Evolutionary conservation across 2,113 vertebrate genomes (phyloP).

Genomic region (Laticauda laticaudata): DNA sequence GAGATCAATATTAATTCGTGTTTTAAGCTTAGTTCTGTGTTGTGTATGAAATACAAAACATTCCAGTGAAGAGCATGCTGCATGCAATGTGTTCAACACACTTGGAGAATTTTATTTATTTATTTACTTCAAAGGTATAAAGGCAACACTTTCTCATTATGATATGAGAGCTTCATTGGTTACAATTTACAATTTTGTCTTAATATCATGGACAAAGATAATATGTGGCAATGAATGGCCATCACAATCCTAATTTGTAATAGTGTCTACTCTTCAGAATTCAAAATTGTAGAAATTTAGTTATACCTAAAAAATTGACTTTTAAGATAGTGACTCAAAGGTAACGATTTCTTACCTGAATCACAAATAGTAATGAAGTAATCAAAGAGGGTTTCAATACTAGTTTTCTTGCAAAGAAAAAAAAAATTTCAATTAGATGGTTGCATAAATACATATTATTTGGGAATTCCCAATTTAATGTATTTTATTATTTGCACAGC

Average conservation of each 20-base stretch:
- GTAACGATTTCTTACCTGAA: neutral
- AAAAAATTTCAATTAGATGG: neutral
- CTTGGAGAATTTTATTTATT: neutral
- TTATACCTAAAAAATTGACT: slow-evolving; percentile 19
- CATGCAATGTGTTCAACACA: slow-evolving; percentile 4
- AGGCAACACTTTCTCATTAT: slow-evolving; percentile 15
- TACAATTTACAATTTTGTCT: neutral
- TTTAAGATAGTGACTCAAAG: slow-evolving; percentile 13
- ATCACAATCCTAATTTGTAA: slow-evolving; percentile 11
- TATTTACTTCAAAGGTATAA: neutral
- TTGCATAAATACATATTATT: neutral
- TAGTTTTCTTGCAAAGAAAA: neutral
- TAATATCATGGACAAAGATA: neutral
- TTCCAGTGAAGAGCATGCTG: neutral
- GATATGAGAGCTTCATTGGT: slow-evolving; percentile 28
- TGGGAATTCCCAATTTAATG: neutral
- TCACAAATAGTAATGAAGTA: neutral
- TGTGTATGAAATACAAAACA: neutral
- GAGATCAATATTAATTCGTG: neutral
- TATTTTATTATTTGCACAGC: neutral
- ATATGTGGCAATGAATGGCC: slow-evolving; percentile 27
- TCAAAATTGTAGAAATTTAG: slow-evolving; percentile 35
- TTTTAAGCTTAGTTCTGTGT: neutral
- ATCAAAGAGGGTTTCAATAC: neutral
- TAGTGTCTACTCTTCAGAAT: slow-evolving; percentile 35